A percentile compares a stretch with the other conserved stretches of the same genome.
These are phyloP conservation scores for Acleris holmiana DNA, from an alignment of 2,888 invertebrate species.

Conservation along the genomic window DNA sequence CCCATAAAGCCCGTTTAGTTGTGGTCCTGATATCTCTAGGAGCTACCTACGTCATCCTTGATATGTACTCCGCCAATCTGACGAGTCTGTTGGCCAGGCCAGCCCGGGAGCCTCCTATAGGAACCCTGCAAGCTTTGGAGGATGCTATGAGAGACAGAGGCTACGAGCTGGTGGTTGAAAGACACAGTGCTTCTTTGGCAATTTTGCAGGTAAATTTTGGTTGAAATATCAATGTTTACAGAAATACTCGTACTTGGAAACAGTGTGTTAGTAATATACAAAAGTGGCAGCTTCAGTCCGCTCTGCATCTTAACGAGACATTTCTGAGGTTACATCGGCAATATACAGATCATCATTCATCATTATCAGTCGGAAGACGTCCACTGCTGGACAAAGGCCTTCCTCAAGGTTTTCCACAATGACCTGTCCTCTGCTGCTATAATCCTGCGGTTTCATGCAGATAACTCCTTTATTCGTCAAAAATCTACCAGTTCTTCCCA, in stretches of 20 bases:
- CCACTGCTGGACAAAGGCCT: too few species aligned
- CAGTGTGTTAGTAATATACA: not conserved
- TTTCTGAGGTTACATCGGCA: too few species aligned
- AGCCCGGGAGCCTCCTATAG: constrained; percentile 88
- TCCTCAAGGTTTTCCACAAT: too few species aligned
- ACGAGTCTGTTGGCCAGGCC: constrained; percentile 90
- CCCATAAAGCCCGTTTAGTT: constrained; percentile 88
- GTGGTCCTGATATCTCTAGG: constrained; percentile 88
- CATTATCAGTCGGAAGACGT: too few species aligned
- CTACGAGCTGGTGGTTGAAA: constrained; percentile 88
- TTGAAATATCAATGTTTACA: too few species aligned
- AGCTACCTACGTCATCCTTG: constrained; percentile 90
- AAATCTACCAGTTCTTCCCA: too few species aligned
- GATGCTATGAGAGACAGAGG: constrained; percentile 86
- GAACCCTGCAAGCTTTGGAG: constrained; percentile 86
- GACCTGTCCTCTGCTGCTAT: too few species aligned
- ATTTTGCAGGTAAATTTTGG: constrained; percentile 85
- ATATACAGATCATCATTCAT: too few species aligned
- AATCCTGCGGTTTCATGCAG: too few species aligned
- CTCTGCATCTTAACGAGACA: too few species aligned
- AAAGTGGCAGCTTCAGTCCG: too few species aligned
- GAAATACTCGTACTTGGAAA: not conserved
- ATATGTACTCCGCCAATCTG: constrained; percentile 91
- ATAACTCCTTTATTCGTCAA: too few species aligned
- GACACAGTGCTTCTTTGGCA: constrained; percentile 88